Evolutionary conservation across 23 tunicate genomes (phyloP).

Genomic region (Halocynthia aurantium): DNA sequence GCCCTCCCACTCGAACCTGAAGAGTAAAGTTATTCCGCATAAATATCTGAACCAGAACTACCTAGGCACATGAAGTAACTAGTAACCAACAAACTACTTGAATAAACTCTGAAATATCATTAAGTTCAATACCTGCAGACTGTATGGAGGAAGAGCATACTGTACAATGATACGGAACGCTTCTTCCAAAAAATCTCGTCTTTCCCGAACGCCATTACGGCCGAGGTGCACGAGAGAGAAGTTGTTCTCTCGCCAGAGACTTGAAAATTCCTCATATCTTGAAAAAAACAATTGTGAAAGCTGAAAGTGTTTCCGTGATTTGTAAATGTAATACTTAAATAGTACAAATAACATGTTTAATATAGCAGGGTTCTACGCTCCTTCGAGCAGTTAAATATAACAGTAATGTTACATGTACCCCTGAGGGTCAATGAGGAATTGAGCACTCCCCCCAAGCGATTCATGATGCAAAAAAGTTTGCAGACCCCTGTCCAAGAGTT

Average conservation of each 20-base stretch:
- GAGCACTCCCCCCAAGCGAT: too few relatives aligned
- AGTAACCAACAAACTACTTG: neutral
- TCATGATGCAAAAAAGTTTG: too few relatives aligned
- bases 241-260: conserved; percentile 67
- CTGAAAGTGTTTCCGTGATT: neutral
- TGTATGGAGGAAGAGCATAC: conserved; percentile 57
- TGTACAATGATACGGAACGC: conserved; percentile 56
- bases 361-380: too few relatives aligned
- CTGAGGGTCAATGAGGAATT: too few relatives aligned
- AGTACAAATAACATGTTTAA: too few relatives aligned
- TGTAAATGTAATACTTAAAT: neutral
- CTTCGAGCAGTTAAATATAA: too few relatives aligned
- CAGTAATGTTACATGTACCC: too few relatives aligned
- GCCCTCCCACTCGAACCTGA: conserved; percentile 74
- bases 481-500: too few relatives aligned
- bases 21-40: neutral
- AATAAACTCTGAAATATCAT: neutral
- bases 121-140: conserved; percentile 49
- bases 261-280: conserved; percentile 57
- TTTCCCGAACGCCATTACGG: conserved; percentile 57
- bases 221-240: conserved; percentile 70
- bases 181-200: conserved; percentile 72
- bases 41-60: neutral
- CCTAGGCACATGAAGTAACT: neutral
- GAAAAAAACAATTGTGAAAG: neutral